Evolutionary conservation across 2,113 vertebrate species (phyloP).

Genomic region (Micromys minutus): DNA sequence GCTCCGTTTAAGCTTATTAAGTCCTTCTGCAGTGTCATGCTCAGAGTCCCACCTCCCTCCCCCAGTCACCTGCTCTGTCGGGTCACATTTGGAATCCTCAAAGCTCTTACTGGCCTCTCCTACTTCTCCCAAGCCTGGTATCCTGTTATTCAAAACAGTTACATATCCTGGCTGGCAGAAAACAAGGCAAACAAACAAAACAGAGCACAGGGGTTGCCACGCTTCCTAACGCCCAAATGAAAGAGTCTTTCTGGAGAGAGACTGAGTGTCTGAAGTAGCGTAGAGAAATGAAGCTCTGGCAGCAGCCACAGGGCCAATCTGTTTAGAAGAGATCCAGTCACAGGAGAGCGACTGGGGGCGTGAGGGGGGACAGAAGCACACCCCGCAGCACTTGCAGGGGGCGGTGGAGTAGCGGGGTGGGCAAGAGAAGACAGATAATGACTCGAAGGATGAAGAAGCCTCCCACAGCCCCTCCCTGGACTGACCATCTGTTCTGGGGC

Average conservation of each 20-base stretch:
- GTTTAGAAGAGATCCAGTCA: constrained; percentile 19
- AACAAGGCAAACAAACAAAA: neutral
- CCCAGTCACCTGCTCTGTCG: neutral
- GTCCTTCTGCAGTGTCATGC: fast-evolving
- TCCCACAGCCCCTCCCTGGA: neutral
- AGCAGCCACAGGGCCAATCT: constrained; percentile 4
- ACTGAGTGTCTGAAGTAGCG: neutral
- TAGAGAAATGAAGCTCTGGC: constrained; percentile 42
- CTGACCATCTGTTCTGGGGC: constrained; percentile 66
- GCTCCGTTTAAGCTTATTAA: neutral
- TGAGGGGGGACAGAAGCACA: neutral
- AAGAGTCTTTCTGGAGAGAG: constrained; percentile 44
- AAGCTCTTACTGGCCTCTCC: neutral
- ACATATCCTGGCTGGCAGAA: neutral
- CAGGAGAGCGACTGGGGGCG: neutral
- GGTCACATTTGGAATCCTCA: neutral
- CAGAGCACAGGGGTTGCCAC: neutral
- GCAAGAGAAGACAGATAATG: neutral
- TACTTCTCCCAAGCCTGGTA: neutral
- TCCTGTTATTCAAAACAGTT: neutral
- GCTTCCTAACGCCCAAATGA: neutral
- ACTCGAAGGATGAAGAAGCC: neutral
- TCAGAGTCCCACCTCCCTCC: neutral
- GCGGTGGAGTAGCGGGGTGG: too few relatives aligned
- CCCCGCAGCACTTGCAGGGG: neutral